Base-by-base conservation (phyloP, 2,113 vertebrate genomes). In the Peromyscus polionotus region DNA sequence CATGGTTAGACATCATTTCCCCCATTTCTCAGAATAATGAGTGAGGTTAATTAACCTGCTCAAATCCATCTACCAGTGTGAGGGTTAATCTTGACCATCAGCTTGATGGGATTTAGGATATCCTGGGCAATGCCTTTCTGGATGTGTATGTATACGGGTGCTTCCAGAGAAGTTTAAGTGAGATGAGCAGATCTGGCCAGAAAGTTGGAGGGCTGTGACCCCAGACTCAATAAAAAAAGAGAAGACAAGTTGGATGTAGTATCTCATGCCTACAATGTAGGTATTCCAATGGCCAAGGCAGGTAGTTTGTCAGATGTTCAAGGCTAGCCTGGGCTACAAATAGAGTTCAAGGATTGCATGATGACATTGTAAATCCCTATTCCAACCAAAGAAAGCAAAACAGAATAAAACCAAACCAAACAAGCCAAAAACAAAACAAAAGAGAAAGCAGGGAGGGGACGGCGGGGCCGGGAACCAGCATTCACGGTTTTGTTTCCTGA, bases 401-500 rank as follows among this genome's bases (percentile, higher is more conserved):
- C 28, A 79, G 7, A 79, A 79, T 17, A 33, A 10, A 79, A 51
- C 76, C 76, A 79, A 51, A 79, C 16, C 7, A 70, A 70, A 68
- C 1, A 7, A 80, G 33, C 54, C 54, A 7, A 45, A 45, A 45
- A 26, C 42, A n/a, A 72, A 72, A 22, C 36, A 48, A 28, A 77
- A 16, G 28, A 33, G 5, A 51, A 17, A 17, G 28, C 24, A 5
- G 26, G 5, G 5, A 22, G 19, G 39, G 16, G 26, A 14, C 0
- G 12, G 9, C 1, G 16, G 26, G 0, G 12, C 5, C 2, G 2
- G 42, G 48, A 20, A 8, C 7, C 28, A n/a, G 10, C 31, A 54
- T 39, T 70, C 33, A 72, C 45, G 36, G n/a, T 54, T 57, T 39
- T 59, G 68, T 26, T 57, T 88, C 51, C 51, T 59, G 48, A 12